Percentiles rank a stretch among this genome's conserved stretches.
These are phyloP conservation scores for Oxytorus armatus DNA, from an alignment of 2,888 invertebrate species.

Conservation along the genomic window DNA sequence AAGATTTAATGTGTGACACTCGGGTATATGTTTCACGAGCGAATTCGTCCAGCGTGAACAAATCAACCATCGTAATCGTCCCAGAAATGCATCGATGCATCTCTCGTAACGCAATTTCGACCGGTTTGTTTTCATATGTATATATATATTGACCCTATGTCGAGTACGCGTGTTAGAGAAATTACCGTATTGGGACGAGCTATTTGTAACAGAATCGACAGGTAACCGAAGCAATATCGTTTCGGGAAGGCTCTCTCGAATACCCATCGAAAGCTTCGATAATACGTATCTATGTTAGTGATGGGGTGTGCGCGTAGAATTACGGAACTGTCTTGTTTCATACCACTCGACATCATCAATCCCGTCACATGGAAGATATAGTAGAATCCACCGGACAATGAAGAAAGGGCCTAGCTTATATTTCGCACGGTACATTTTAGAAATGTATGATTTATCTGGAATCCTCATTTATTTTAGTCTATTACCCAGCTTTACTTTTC, in stretches of 20 bases:
- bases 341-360: constrained; percentile 17
- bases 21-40: neutral
- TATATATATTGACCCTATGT: constrained; percentile 25
- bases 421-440: too few relatives aligned
- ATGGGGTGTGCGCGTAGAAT: constrained; percentile 13
- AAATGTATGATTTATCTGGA: too few relatives aligned
- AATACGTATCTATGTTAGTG: constrained; percentile 29
- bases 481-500: too few relatives aligned
- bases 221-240: constrained; percentile 42
- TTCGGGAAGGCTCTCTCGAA: constrained; percentile 17
- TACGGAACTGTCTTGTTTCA: constrained; percentile 28
- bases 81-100: constrained; percentile 35
- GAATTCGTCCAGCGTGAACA: neutral
- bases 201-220: constrained; percentile 56
- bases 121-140: constrained; percentile 26
- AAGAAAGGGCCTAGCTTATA: neutral
- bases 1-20: constrained; percentile 8
- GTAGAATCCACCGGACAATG: neutral
- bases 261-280: constrained; percentile 17
- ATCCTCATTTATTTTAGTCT: too few relatives aligned
- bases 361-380: constrained; percentile 6
- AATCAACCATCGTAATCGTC: constrained; percentile 12
- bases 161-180: constrained; percentile 36
- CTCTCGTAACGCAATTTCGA: constrained; percentile 37
- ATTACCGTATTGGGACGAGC: constrained; percentile 57